Evolutionary conservation across 2,797 vertebrate genomes (phyloP).

Genomic region (Philypnodon macrostomus): DNA sequence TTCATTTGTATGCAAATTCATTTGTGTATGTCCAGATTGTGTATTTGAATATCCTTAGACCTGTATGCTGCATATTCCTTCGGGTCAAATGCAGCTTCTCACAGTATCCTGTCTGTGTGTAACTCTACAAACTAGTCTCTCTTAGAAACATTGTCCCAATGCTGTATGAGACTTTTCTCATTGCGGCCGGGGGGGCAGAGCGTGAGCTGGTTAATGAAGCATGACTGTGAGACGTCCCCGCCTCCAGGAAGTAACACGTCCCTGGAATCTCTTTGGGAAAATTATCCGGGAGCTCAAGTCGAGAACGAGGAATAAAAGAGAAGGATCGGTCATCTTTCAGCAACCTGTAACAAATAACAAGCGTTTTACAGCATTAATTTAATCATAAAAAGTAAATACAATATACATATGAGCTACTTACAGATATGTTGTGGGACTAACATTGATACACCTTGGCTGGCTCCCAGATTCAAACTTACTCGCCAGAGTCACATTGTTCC

Average conservation of each 20-base stretch:
- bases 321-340: slow-evolving; percentile 93
- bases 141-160: slow-evolving; percentile 99
- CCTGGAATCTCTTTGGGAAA: slow-evolving; percentile 98
- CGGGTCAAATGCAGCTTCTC: slow-evolving; percentile 32
- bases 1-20: slow-evolving; percentile 23
- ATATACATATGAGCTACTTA: slow-evolving; percentile 71
- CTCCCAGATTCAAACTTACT: slow-evolving; percentile 98
- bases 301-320: slow-evolving; percentile 91
- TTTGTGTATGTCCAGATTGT: slow-evolving; percentile 42
- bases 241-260: slow-evolving; percentile 97
- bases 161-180: slow-evolving; percentile 96
- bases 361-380: neutral
- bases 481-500: slow-evolving; percentile 97
- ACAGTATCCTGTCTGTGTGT: slow-evolving; percentile 17
- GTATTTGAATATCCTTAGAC: slow-evolving; percentile 58
- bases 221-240: slow-evolving; percentile 86
- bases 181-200: slow-evolving; percentile 86
- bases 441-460: slow-evolving; percentile 92
- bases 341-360: slow-evolving; percentile 74
- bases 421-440: slow-evolving; percentile 96
- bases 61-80: slow-evolving; percentile 27
- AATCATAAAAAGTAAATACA: neutral
- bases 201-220: slow-evolving; percentile 78
- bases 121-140: slow-evolving; percentile 92
- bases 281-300: slow-evolving; percentile 96